A percentile compares a stretch with the other conserved stretches of the same genome.
These are phyloP conservation scores for Drosophila mimetica DNA, from an alignment of 2,888 invertebrate species.

Conservation along the genomic window DNA sequence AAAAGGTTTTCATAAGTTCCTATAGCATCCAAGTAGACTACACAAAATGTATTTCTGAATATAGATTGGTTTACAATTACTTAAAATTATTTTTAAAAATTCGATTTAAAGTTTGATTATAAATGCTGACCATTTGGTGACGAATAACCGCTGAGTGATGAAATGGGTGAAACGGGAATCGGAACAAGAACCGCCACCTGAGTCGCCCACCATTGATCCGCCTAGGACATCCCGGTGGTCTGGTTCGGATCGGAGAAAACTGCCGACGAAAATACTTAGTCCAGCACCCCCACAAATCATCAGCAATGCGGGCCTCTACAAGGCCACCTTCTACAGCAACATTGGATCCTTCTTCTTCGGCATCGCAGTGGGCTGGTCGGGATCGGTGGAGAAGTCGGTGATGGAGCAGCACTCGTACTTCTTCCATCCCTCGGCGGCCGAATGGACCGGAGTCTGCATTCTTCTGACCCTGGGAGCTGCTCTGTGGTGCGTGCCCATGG, in stretches of 20 bases:
- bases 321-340: constrained; percentile 35
- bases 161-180: not conserved
- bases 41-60: too few relatives aligned
- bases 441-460: constrained; percentile 10
- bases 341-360: constrained; percentile 45
- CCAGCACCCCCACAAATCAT: not conserved
- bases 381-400: not conserved
- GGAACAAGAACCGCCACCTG: not conserved
- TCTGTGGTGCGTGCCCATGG: constrained; percentile 42
- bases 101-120: not conserved
- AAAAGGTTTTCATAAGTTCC: too few relatives aligned
- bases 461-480: constrained; percentile 40
- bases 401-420: not conserved
- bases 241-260: not conserved
- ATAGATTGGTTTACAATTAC: not conserved
- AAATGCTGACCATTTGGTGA: not conserved
- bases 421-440: not conserved
- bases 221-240: not conserved
- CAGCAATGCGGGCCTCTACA: constrained; percentile 19
- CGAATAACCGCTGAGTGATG: not conserved
- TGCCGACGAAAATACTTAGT: not conserved
- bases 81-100: too few relatives aligned
- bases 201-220: not conserved
- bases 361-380: constrained; percentile 41
- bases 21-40: not conserved